Conservation (phyloP, 2,888 invertebrate genomes). For the Bombylius major region DNA sequence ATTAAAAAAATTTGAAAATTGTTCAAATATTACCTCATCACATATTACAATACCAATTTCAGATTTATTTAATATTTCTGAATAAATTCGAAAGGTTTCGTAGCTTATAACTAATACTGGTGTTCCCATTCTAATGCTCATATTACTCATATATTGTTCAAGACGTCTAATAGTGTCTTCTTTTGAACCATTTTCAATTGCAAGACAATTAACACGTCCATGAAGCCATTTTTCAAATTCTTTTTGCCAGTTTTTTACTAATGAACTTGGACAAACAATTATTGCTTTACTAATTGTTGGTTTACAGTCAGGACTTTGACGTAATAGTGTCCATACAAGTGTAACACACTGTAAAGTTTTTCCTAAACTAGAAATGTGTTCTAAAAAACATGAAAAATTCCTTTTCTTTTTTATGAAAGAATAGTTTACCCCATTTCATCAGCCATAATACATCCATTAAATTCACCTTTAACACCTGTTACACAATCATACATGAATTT, state of each 20-base stretch:
- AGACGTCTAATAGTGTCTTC: conserved; percentile 71
- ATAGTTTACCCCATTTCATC: conserved; percentile 81
- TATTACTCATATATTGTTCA: conserved; percentile 72
- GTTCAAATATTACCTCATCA: conserved; percentile 56
- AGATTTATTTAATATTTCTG: conserved; percentile 73
- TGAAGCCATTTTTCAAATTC: conserved; percentile 96
- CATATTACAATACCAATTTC: conserved; percentile 95
- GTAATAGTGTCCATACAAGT: conserved; percentile 83
- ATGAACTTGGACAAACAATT: conserved; percentile 92
- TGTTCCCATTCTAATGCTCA: conserved; percentile 58
- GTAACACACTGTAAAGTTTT: conserved; percentile 98
- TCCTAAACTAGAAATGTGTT: conserved; percentile 46
- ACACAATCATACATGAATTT: conserved; percentile 99
- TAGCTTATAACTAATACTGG: conserved; percentile 98
- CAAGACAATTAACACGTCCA: conserved; percentile 64
- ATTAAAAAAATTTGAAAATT: too few species aligned
- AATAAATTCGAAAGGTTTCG: conserved; percentile 93
- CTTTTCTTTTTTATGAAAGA: background rate
- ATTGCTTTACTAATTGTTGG: conserved; percentile 85
- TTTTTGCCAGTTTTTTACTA: conserved; percentile 99
- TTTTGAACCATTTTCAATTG: conserved; percentile 79
- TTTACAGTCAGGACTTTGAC: conserved; percentile 85
- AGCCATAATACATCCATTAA: conserved; percentile 97
- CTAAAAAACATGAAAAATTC: background rate
- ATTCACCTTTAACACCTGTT: conserved; percentile 71